These are phyloP conservation scores for Amblyopsis rosae DNA, from an alignment of 2,113 vertebrate genomes.

Conservation along the genomic window DNA sequence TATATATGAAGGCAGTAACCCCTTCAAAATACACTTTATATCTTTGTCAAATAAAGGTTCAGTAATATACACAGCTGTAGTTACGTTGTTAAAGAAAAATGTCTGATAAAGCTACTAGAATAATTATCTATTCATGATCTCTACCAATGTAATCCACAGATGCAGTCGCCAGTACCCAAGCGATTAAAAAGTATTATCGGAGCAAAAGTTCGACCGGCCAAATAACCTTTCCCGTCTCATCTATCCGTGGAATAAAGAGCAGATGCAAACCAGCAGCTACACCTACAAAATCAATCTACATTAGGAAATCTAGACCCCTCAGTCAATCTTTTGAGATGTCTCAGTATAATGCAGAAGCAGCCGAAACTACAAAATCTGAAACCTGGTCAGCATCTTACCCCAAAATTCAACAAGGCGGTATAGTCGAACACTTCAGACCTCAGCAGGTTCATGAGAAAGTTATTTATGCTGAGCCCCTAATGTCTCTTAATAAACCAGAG, in stretches of 20 bases:
- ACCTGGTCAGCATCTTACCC: conserved; percentile 31
- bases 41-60: neutral
- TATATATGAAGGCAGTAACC: neutral
- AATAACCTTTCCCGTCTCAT: conserved; percentile 30
- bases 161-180: conserved; percentile 43
- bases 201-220: conserved; percentile 30
- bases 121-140: conserved; percentile 47
- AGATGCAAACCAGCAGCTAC: conserved; percentile 2
- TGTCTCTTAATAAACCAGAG: conserved; percentile 38
- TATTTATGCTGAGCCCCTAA: conserved; percentile 45
- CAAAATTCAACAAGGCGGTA: conserved; percentile 48
- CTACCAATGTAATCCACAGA: conserved; percentile 58
- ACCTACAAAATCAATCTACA: conserved; percentile 14
- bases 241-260: conserved; percentile 18
- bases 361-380: conserved; percentile 7
- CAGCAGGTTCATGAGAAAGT: conserved; percentile 60
- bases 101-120: neutral
- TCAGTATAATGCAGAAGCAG: conserved; percentile 9
- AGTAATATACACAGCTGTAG: neutral
- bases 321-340: conserved; percentile 18
- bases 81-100: neutral
- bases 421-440: conserved; percentile 50
- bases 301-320: conserved; percentile 14
- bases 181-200: conserved; percentile 49
- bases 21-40: neutral